Evolutionary conservation across 30 jellyfish, hydroid and myxozoan genomes (phyloP), one percentile per base, ranked within the genome.

Genomic region (Euphysa ruthae): DNA sequence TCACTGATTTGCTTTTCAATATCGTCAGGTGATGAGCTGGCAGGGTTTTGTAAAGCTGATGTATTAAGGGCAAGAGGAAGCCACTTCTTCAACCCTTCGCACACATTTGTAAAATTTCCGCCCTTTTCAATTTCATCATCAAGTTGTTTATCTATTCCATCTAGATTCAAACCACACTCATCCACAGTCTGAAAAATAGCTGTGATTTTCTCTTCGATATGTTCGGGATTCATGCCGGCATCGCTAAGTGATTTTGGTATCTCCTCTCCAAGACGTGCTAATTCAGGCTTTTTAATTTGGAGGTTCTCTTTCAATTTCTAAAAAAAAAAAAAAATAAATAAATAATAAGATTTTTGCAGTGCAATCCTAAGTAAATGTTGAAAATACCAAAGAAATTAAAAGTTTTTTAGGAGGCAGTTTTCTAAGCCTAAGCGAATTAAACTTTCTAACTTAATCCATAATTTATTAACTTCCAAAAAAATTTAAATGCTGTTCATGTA

Each of bases 51-150:
- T 34, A 80, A 23, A 15, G 76, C 85, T 49, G 82, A 77, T 12
- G 61, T 50, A 8, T 58, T 77, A 42, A 32, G 26, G 4, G 91
- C 89, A 21, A 69, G 74, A 3, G 95, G 91, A 55, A 78, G 34
- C 98, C 98, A 88, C 16, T 75, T 69, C 32, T 88, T 79, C 14
- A 88, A 54, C 28, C 70, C 84, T 27, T 51, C 70, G 52, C 85
- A 38, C 14, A 93, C 65, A 18, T 55, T 62, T 31, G 42, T 82
- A 61, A 88, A 88, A 3, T n/a, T 50, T 42, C 63, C 70, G 14
- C 91, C 90, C 7, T 65, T 65, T 21, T 74, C 89, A 34, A 88
- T 6, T 24, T 64, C 32, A 5, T 62, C 93, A 32, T 68, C 74
- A 16, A 81, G 12, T 14, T 63, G 78, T 5, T 49, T 55, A 24